Conservation (phyloP, 2,888 invertebrate genomes). For the Drosophila colorata region DNA sequence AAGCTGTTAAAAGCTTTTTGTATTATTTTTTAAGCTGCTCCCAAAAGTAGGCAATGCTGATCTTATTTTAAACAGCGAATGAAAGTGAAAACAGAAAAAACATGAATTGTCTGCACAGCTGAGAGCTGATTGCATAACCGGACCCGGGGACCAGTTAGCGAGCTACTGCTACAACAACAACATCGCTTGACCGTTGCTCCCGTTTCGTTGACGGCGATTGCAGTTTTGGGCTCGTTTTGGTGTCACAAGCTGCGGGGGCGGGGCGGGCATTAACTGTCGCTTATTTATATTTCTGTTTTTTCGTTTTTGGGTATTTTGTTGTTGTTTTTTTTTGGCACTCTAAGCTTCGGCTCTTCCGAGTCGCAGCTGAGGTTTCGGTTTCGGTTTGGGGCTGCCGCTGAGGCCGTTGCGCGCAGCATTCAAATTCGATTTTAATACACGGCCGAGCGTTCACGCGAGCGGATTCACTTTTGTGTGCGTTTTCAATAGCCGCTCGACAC, state of each 20-base stretch:
- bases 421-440: constrained; percentile 72
- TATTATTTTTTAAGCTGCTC: not conserved
- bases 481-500: constrained; percentile 28
- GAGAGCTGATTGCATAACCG: constrained; percentile 76
- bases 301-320: constrained; percentile 12
- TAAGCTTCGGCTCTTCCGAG: constrained; percentile 68
- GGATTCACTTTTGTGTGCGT: constrained; percentile 53
- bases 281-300: constrained; percentile 36
- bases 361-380: constrained; percentile 40
- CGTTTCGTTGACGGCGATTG: constrained; percentile 62
- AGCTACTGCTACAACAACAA: constrained; percentile 7
- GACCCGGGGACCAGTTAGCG: constrained; percentile 56
- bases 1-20: constrained; percentile 15
- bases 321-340: constrained; percentile 63
- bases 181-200: constrained; percentile 61
- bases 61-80: constrained; percentile 29
- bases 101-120: constrained; percentile 37
- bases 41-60: constrained; percentile 35
- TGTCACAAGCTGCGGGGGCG: constrained; percentile 52
- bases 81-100: constrained; percentile 73
- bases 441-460: constrained; percentile 75
- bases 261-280: constrained; percentile 3
- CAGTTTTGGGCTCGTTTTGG: constrained; percentile 78
- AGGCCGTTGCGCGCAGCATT: constrained; percentile 56
- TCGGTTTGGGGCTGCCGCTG: constrained; percentile 12